These are phyloP conservation scores for Gallinago paraguaiae DNA, from an alignment of 2,113 vertebrate genomes.

Conservation along the genomic window DNA sequence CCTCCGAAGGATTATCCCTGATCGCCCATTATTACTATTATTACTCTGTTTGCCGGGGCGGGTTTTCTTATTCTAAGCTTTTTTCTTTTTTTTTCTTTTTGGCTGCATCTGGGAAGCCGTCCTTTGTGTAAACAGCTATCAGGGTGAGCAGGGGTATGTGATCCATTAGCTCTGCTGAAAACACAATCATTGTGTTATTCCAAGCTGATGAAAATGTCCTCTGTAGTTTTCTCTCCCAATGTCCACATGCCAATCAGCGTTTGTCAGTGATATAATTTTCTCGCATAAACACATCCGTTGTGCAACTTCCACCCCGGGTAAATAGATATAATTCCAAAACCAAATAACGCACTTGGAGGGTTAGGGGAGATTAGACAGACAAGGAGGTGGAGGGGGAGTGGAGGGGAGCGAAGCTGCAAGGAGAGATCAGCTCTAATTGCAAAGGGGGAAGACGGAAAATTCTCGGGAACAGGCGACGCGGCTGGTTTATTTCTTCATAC, in stretches of 20 bases:
- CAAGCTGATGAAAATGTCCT: slow-evolving; percentile 85
- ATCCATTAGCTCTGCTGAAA: slow-evolving; percentile 85
- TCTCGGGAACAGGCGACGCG: background rate
- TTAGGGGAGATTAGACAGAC: slow-evolving; percentile 74
- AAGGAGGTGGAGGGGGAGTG: slow-evolving; percentile 40
- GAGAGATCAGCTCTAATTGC: slow-evolving; percentile 73
- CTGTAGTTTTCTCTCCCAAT: slow-evolving; percentile 74
- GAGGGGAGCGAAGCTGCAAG: slow-evolving; percentile 60
- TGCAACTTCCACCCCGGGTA: slow-evolving; percentile 80
- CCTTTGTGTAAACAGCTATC: slow-evolving; percentile 82
- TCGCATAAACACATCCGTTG: slow-evolving; percentile 81
- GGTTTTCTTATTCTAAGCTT: slow-evolving; percentile 35
- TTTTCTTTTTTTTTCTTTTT: background rate
- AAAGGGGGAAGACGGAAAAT: background rate
- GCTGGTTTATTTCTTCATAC: slow-evolving; percentile 59
- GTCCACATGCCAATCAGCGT: slow-evolving; percentile 81
- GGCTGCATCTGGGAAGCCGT: slow-evolving; percentile 72
- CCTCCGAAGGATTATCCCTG: background rate
- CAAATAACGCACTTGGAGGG: slow-evolving; percentile 77
- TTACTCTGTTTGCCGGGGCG: background rate
- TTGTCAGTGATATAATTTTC: slow-evolving; percentile 84
- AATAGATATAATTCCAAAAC: slow-evolving; percentile 83
- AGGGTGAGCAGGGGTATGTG: slow-evolving; percentile 77
- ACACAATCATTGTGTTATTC: slow-evolving; percentile 86
- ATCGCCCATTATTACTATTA: slow-evolving; percentile 27